Evolutionary conservation across 2,888 invertebrate genomes (phyloP), one percentile per base, ranked within the genome.

Genomic region (Chrysolina americana): DNA sequence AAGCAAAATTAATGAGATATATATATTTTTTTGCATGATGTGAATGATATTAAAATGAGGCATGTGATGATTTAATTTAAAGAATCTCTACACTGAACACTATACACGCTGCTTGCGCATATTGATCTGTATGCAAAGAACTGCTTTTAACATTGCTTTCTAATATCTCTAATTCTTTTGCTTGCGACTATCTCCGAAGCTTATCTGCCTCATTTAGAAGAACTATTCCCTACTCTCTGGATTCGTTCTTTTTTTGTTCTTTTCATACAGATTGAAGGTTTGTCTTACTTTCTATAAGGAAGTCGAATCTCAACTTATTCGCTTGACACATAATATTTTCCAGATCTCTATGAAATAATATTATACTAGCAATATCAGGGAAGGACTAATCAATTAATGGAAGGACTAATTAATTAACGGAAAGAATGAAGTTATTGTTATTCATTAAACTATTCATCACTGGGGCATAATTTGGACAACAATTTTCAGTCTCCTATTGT

Each of bases 81-180:
- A 48, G 71, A 68, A 76, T 41, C 68, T 28, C 53, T 53, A 53
- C 72, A 78, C 73, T 50, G 64, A 74, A 79, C 76, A 79, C 74
- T 79, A 79, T 53, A 68, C 53, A 68, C 68, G 41, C 80, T 77
- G 83, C 85, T 84, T 83, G 84, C 82, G 82, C 82, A 81, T 75
- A 80, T 74, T 76, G 74, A 80, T 85, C 85, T 85, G 84, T 85
- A 85, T 85, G 86, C 83, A 83, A 85, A 86, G 85, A 86, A 86
- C 84, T 70, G 70, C 72, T 78, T 77, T 65, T 78, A 75, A 77
- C 65, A 66, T 71, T 78, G 81, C 79, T 81, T 81, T 71, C 70
- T 76, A 76, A 76, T 70, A 44, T 21, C 71, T 65, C 47, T 73
- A 69, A 74, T 73, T 76, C 74, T 68, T 77, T 73, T 66, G 78